Conservation (phyloP, 2,797 vertebrate genomes). For the Cirrhinus mrigala region DNA sequence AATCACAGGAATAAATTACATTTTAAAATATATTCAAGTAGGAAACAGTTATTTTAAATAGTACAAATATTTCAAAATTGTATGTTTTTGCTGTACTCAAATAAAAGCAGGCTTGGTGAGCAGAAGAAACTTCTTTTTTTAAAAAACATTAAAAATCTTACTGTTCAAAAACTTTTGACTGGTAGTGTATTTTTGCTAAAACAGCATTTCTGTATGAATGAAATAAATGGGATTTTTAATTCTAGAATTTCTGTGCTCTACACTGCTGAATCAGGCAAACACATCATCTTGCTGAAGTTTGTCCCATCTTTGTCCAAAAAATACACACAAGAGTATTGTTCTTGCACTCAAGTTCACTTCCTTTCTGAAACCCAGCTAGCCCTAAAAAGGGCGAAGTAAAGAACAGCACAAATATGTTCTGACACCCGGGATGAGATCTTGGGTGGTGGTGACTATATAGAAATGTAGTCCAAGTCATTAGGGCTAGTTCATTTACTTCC, state of each 20-base stretch:
- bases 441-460: conserved; percentile 18
- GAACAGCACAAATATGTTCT: conserved; percentile 48
- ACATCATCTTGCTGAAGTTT: conserved; percentile 19
- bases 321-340: background rate
- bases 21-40: no score
- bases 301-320: background rate
- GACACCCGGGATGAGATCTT: conserved; percentile 23
- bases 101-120: no score
- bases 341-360: background rate
- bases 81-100: no score
- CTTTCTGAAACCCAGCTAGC: background rate
- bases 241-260: background rate
- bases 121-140: no score
- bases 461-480: conserved; percentile 35
- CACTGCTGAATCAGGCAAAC: background rate
- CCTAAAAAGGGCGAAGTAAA: conserved; percentile 19
- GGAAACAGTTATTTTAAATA: no score
- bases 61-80: no score
- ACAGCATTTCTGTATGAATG: background rate
- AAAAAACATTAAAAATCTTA: no score
- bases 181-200: background rate
- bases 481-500: conserved; percentile 41
- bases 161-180: no score
- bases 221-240: conserved; percentile 10
- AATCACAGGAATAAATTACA: no score